Evolutionary conservation across 1,140 invertebrate species (phyloP), one percentile per base, ranked within the genome.

Genomic region (Drosophila pectinifera): DNA sequence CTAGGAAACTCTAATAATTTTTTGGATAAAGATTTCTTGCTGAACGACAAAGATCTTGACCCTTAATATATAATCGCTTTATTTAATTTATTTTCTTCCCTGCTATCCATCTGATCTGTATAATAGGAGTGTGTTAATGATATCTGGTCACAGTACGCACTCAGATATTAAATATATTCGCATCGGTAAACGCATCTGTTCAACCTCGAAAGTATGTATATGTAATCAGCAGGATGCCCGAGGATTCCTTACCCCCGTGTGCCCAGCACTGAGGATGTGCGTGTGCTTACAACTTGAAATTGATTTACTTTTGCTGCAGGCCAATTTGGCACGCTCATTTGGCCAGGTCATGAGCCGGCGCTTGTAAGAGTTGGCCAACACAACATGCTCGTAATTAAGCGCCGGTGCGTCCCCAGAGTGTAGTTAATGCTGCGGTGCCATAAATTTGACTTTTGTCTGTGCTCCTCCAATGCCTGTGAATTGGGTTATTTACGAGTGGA

Each of bases 241-340:
- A 57, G 49, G 58, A 74, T 22, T 49, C 41, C 46, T 58, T 64
- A 34, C 42, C 61, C 41, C 20, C 26, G 16, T 59, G 22, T n/a
- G 58, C 22, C 22, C 49, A 24, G 11, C 55, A 26, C 61, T 31
- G 59, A 46, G 57, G 41, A 13, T 36, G 31, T 67, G 28, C 56
- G 42, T 70, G 46, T 59, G 61, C 43, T 46, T 46, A 58, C 49
- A 68, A 78, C 63, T 78, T 61, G 48, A 61, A 81, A 74, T 86
- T 78, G 82, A 85, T 86, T 85, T 85, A 81, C 78, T 70, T 68
- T 59, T 58, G 63, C 78, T 78, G 64, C 43, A 73, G 74, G 78
- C 73, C 82, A 78, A 81, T 86, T 85, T 73, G 78, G 67, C 77
- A 73, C 81, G 78, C 63, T 68, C 58, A 73, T 64, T 80, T 77